phyloP scores from a whole-genome alignment of 2,113 vertebrate species.

The Gymnocephalus cernua region DNA sequence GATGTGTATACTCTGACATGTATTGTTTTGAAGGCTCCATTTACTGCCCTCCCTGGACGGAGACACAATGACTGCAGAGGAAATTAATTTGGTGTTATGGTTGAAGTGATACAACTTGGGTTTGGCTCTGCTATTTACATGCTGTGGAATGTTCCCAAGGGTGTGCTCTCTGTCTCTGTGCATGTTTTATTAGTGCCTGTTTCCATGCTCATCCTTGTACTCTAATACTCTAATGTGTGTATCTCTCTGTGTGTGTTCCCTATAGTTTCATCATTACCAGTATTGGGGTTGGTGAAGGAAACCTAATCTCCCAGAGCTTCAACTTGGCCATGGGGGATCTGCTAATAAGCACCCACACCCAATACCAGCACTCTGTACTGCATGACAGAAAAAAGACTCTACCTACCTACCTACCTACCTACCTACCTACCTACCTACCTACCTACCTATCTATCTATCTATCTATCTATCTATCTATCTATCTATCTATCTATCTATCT shows the following conservation, averaged over 20 bases:
- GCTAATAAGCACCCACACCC: conserved; percentile 24
- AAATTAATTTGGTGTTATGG: conserved; percentile 17
- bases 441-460: too few species aligned
- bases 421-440: too few species aligned
- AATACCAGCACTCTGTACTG: not conserved
- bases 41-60: not conserved
- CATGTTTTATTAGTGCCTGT: not conserved
- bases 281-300: conserved; percentile 14
- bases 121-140: not conserved
- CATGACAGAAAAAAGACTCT: not conserved
- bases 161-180: not conserved
- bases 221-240: not conserved
- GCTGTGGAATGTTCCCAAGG: not conserved
- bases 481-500: too few species aligned
- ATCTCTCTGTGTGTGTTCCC: conserved; percentile 2
- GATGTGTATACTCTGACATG: not conserved
- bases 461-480: too few species aligned
- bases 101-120: not conserved
- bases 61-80: conserved; percentile 14
- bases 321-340: conserved; percentile 31
- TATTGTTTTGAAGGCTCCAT: not conserved
- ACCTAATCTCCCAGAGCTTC: conserved; percentile 6
- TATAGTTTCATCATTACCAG: conserved; percentile 33
- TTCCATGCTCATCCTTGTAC: not conserved
- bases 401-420: not conserved